Evolutionary conservation across 2,113 vertebrate species (phyloP).

Genomic region (Columbina picui): DNA sequence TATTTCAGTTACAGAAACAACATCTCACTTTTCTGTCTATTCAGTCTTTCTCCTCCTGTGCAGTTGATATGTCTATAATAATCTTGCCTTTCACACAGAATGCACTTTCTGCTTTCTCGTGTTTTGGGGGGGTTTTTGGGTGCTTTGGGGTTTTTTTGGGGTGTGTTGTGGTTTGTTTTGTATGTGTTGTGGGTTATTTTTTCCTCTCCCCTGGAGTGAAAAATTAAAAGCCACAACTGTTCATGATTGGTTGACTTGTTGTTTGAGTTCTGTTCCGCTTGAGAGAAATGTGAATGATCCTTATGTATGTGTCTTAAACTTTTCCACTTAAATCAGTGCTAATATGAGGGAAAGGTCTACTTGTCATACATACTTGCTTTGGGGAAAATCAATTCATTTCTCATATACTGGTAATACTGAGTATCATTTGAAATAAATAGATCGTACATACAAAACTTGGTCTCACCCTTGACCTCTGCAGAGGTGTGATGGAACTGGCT

Average conservation of each 20-base stretch:
- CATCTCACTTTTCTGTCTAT: neutral
- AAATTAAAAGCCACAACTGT: neutral
- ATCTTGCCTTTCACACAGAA: neutral
- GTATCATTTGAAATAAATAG: neutral
- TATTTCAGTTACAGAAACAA: neutral
- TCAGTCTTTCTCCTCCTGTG: neutral
- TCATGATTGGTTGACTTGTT: neutral
- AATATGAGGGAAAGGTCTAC: neutral
- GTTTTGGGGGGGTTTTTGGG: neutral
- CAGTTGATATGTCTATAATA: neutral
- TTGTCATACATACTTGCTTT: neutral
- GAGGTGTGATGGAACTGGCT: neutral
- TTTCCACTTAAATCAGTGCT: neutral
- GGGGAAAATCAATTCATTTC: neutral
- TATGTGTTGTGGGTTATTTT: too few relatives aligned
- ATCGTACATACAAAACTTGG: neutral
- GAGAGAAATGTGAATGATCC: neutral
- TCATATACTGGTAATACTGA: neutral
- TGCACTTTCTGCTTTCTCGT: neutral
- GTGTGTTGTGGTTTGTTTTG: neutral
- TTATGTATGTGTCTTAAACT: neutral
- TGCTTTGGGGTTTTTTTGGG: neutral
- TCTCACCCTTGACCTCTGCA: neutral
- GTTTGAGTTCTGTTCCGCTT: neutral
- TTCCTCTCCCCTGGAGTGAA: neutral